A percentile compares a stretch with the other conserved stretches of the same genome.
These are phyloP conservation scores for Garra rufa DNA, from an alignment of 2,113 vertebrate species.

Conservation along the genomic window DNA sequence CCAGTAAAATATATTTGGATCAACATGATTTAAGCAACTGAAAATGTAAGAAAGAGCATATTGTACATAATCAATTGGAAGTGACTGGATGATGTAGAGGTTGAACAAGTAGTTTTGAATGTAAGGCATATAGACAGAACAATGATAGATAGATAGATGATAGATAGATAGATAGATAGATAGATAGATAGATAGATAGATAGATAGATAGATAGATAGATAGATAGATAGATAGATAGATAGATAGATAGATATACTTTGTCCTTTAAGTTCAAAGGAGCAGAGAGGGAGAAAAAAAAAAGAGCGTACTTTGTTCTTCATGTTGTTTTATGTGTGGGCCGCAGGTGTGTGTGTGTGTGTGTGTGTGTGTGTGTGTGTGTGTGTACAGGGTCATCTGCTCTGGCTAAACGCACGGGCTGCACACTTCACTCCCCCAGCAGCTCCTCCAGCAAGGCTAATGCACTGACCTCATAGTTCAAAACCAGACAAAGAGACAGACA, in stretches of 20 bases:
- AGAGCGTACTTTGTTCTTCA: not conserved
- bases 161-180: not conserved
- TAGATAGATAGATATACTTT: not conserved
- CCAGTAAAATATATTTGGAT: too few relatives aligned
- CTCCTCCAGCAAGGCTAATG: slow-evolving; percentile 34
- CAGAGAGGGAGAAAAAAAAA: not conserved
- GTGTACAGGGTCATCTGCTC: slow-evolving; percentile 4
- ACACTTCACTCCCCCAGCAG: slow-evolving; percentile 26
- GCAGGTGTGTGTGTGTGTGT: not conserved
- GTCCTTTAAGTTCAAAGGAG: slow-evolving; percentile 8
- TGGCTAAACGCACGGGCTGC: not conserved
- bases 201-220: not conserved
- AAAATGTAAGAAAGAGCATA: too few relatives aligned
- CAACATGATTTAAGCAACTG: too few relatives aligned
- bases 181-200: not conserved
- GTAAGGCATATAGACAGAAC: not conserved
- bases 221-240: not conserved
- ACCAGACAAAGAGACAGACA: slow-evolving; percentile 22
- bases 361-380: slow-evolving; percentile 16
- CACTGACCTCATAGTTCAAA: slow-evolving; percentile 35
- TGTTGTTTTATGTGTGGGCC: not conserved
- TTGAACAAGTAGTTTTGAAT: not conserved
- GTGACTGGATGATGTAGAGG: too few relatives aligned
- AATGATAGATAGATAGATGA: not conserved
- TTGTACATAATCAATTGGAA: too few relatives aligned